Conservation (phyloP, 2,888 invertebrate species). For the Spisula solida region DNA sequence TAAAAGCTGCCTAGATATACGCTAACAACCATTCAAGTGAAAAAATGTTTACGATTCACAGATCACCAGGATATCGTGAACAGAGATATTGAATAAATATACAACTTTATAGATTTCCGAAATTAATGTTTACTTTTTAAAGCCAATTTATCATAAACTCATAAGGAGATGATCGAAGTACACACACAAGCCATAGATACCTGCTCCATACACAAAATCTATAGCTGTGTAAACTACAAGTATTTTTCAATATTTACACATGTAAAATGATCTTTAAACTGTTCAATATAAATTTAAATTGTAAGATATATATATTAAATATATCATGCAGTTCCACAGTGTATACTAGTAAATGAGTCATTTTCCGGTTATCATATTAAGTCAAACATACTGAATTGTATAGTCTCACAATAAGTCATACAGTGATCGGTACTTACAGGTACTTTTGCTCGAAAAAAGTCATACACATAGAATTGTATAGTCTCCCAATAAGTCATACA, state of each 20-base stretch:
- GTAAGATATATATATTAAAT: neutral
- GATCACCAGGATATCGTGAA: neutral
- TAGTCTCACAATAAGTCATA: no score
- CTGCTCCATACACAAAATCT: neutral
- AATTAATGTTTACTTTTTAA: conserved; percentile 12
- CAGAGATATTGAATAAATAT: neutral
- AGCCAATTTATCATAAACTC: neutral
- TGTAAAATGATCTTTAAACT: neutral
- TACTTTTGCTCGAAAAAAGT: no score
- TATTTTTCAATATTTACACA: conserved; percentile 12
- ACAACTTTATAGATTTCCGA: neutral
- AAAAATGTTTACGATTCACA: neutral
- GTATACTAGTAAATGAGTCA: no score
- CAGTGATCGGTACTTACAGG: no score
- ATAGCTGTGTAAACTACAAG: neutral
- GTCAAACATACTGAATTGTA: no score
- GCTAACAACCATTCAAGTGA: neutral
- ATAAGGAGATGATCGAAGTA: neutral
- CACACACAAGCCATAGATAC: neutral
- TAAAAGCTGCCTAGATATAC: no score
- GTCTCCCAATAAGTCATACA: no score
- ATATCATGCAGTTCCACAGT: neutral
- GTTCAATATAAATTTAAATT: neutral
- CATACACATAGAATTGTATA: no score
- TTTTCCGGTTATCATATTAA: no score